phyloP scores from a whole-genome alignment of 2,113 vertebrate species.

The Geococcyx californianus region DNA sequence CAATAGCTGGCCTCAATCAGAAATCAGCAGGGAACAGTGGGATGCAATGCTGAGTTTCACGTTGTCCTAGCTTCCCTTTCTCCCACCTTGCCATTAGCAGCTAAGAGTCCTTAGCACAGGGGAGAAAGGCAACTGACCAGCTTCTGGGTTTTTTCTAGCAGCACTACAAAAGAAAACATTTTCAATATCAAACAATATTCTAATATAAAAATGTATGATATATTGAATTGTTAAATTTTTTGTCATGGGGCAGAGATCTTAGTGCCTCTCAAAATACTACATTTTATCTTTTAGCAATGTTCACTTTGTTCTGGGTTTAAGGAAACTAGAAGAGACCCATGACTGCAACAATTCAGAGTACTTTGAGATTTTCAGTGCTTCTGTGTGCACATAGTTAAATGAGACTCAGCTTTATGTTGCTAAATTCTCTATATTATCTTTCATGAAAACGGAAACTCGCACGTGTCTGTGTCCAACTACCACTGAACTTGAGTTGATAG shows the following conservation, averaged over 20 bases:
- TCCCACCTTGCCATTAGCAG: background rate
- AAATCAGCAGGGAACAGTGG: background rate
- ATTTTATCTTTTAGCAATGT: background rate
- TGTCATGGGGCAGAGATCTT: rapidly evolving
- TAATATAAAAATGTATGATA: background rate
- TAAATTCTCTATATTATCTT: background rate
- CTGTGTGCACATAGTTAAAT: background rate
- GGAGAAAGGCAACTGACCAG: background rate
- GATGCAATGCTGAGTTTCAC: background rate
- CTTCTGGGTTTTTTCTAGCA: background rate
- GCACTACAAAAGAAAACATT: background rate
- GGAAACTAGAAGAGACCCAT: background rate
- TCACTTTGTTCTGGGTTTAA: background rate
- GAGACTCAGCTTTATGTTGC: background rate
- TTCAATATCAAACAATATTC: background rate
- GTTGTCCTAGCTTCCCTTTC: background rate
- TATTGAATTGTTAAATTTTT: background rate
- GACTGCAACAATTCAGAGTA: background rate
- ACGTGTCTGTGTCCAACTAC: background rate
- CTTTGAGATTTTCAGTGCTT: background rate
- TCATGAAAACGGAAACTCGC: background rate
- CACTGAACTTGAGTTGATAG: background rate
- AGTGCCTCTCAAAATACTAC: background rate
- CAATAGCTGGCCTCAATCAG: background rate
- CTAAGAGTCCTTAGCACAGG: background rate